phyloP scores from a whole-genome alignment of 2,113 vertebrate genomes.

The Colaptes auratus region DNA sequence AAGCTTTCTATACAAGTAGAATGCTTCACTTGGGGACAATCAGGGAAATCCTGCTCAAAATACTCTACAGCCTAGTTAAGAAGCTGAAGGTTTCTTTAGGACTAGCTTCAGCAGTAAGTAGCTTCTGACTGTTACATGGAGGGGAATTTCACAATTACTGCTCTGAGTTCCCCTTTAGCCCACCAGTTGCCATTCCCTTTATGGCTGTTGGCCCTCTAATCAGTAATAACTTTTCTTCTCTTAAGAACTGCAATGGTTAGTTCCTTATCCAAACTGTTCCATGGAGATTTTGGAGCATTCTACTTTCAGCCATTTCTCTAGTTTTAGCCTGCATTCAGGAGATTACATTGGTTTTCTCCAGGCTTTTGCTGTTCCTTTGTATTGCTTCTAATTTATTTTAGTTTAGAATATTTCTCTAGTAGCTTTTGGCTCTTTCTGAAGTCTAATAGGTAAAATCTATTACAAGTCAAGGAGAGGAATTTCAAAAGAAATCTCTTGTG shows the following conservation, averaged over 20 bases:
- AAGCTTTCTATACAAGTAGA: background rate
- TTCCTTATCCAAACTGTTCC: background rate
- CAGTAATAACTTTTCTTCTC: background rate
- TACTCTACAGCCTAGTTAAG: background rate
- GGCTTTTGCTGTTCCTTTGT: background rate
- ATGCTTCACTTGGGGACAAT: background rate
- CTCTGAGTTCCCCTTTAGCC: background rate
- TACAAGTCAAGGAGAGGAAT: background rate
- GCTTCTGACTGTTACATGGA: background rate
- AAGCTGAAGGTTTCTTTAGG: background rate
- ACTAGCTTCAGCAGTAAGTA: background rate
- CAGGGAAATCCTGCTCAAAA: background rate
- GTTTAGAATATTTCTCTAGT: background rate
- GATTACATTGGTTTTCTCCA: background rate
- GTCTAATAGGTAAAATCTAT: background rate
- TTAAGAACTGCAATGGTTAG: background rate
- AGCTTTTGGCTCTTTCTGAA: background rate
- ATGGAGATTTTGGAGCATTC: background rate
- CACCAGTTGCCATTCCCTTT: background rate
- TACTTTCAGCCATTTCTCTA: background rate
- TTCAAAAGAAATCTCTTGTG: background rate
- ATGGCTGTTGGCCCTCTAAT: background rate
- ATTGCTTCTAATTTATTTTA: background rate
- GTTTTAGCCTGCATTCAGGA: background rate
- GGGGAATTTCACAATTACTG: background rate